Base-by-base conservation (phyloP, 1,140 invertebrate species). In the Macrobrachium rosenbergii region DNA sequence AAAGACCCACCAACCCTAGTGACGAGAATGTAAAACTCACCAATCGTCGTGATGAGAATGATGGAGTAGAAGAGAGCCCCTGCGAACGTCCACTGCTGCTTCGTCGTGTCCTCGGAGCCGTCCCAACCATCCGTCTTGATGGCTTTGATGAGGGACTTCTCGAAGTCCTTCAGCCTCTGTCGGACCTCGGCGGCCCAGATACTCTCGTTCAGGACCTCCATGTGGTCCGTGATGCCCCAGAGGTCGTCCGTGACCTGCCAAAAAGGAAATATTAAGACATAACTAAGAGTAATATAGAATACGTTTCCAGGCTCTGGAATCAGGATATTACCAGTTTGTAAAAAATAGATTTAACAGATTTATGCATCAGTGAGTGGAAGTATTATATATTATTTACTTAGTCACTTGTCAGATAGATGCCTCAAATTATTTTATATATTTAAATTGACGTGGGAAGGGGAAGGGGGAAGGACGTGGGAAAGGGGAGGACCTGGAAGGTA, bases 1-100 rank as follows among this genome's bases (percentile, higher is more conserved):
- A n/a, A n/a, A n/a, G n/a, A n/a, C n/a, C n/a, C n/a, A n/a, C n/a
- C n/a, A n/a, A n/a, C n/a, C n/a, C n/a, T n/a, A n/a, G n/a, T n/a
- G n/a, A n/a, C n/a, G n/a, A n/a, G n/a, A n/a, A n/a, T n/a, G 52
- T 3, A 7, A 52, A 6, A 89, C 94, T 95, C 91, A 98, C 98
- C 98, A 81, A 98, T 99, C 28, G 97, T 99, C 0, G 98, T 99
- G 91, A 99, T 99, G 75, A 99, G 97, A 90, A 99, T 99, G 90
- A 99, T 97, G 86, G 97, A 98, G 92, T 99, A 99, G 92, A 99
- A 98, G 6, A 99, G 94, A 1, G 97, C 96, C 3, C 97, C 98
- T 17, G 95, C 94, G 91, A 97, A 96, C 2, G 96, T 97, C 97
- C 97, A 98, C 91, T 97, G 96, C 78, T 95, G 94, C 88, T 94